Conservation (phyloP, 2,888 invertebrate genomes). For the Ormyrus rosae region DNA sequence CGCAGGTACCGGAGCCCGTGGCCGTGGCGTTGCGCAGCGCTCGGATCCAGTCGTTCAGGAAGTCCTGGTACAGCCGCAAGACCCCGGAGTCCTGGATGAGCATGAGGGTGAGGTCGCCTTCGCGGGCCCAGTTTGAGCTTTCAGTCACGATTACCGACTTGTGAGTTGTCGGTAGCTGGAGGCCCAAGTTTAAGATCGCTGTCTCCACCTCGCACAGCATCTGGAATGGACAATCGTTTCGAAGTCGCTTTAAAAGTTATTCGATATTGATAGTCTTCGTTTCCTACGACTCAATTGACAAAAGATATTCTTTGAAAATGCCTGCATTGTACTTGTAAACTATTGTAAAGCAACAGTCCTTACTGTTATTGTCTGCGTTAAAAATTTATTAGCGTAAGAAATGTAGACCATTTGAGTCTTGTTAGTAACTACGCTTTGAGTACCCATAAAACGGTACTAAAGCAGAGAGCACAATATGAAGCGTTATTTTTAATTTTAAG, state of each 20-base stretch:
- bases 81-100: slow-evolving; percentile 81
- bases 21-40: slow-evolving; percentile 75
- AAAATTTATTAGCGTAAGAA: too few species aligned
- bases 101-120: slow-evolving; percentile 78
- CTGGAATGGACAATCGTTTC: slow-evolving; percentile 59
- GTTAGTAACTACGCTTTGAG: not conserved
- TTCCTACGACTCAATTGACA: too few species aligned
- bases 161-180: slow-evolving; percentile 68
- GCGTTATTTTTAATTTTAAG: not conserved
- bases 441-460: slow-evolving; percentile 6
- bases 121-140: slow-evolving; percentile 74
- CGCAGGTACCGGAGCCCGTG: slow-evolving; percentile 69
- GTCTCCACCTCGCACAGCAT: slow-evolving; percentile 80
- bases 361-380: too few species aligned
- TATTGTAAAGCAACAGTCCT: too few species aligned
- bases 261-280: too few species aligned
- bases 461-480: not conserved
- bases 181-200: slow-evolving; percentile 76
- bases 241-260: too few species aligned
- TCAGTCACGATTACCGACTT: slow-evolving; percentile 71
- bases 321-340: not conserved
- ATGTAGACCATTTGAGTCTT: not conserved
- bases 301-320: slow-evolving; percentile 6
- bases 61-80: slow-evolving; percentile 79
- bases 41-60: slow-evolving; percentile 80